These are phyloP conservation scores for Coecobrya sp. DNA, from an alignment of 2,888 invertebrate genomes.

Conservation along the genomic window DNA sequence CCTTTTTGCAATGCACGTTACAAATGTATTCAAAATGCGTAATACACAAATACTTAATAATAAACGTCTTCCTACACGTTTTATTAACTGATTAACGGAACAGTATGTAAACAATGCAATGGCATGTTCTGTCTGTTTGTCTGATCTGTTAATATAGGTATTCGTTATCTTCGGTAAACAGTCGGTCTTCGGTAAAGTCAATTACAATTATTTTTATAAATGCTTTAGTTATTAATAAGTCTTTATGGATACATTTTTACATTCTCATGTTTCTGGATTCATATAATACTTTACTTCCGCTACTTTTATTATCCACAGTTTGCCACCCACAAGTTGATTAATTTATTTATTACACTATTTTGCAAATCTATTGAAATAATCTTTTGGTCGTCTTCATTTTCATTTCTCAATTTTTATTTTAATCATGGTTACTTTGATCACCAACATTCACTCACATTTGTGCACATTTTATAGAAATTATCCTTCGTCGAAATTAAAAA, in stretches of 20 bases:
- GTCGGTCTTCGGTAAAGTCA: no score
- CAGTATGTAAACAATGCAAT: background rate
- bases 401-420: slow-evolving; percentile 25
- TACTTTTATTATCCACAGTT: no score
- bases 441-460: background rate
- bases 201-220: no score
- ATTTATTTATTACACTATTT: slow-evolving; percentile 26
- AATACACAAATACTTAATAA: background rate
- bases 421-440: slow-evolving; percentile 28
- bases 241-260: no score
- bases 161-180: no score
- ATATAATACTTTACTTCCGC: no score
- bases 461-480: slow-evolving; percentile 29
- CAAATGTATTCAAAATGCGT: slow-evolving; percentile 10
- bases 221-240: no score
- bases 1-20: background rate
- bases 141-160: background rate
- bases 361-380: slow-evolving; percentile 1
- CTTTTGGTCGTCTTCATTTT: background rate
- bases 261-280: no score
- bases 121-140: background rate
- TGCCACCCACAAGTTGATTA: no score
- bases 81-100: background rate
- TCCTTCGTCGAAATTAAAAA: slow-evolving; percentile 50
- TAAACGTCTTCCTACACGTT: slow-evolving; percentile 44